Evolutionary conservation across 2,797 vertebrate species (phyloP).

Genomic region (Artibeus jamaicensis): DNA sequence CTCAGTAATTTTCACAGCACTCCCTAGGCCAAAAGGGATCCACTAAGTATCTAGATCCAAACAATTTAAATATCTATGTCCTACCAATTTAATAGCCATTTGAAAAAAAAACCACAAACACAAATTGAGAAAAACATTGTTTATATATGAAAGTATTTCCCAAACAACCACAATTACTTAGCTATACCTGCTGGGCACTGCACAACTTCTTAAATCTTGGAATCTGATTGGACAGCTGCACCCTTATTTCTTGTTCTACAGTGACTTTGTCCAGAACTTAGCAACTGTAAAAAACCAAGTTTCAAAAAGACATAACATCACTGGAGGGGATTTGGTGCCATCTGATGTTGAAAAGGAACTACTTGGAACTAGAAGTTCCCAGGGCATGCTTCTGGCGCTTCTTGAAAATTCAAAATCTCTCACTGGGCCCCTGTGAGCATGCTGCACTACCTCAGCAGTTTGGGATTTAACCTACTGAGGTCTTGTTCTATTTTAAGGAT

Average conservation of each 20-base stretch:
- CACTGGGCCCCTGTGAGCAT: neutral
- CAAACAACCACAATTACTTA: neutral
- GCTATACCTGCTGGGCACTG: neutral
- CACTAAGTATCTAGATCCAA: neutral
- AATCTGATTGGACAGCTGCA: neutral
- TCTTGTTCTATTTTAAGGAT: neutral
- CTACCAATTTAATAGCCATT: neutral
- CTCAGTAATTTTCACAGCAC: neutral
- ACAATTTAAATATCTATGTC: neutral
- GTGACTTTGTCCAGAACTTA: neutral
- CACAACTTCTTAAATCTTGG: neutral
- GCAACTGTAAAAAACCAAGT: neutral
- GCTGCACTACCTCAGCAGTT: neutral
- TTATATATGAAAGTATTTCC: neutral
- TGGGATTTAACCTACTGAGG: neutral
- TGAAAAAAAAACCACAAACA: neutral
- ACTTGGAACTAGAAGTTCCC: neutral
- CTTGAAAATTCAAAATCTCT: neutral
- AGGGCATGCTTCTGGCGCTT: neutral
- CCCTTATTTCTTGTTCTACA: neutral
- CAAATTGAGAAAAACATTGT: neutral
- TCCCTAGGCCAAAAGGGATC: neutral
- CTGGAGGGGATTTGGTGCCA: slow-evolving; percentile 33
- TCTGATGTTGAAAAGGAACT: slow-evolving; percentile 50
- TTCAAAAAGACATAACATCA: slow-evolving; percentile 8